These are phyloP conservation scores for Syngnathus scovelli DNA, from an alignment of 2,113 vertebrate genomes.

Conservation along the genomic window DNA sequence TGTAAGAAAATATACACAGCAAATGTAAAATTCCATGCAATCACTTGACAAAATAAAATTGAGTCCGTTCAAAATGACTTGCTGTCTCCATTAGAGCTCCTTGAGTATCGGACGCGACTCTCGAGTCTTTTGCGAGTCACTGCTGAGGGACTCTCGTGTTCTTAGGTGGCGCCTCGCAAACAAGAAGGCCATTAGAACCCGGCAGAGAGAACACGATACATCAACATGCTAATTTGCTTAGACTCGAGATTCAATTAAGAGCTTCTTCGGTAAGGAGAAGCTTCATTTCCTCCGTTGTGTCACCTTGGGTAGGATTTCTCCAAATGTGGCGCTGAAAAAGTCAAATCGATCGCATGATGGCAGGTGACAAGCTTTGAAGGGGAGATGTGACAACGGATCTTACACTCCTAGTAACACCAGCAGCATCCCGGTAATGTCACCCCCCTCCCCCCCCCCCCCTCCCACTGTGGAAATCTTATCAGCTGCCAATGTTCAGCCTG, in stretches of 20 bases:
- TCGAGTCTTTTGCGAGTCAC: conserved; percentile 29
- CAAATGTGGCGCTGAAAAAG: conserved; percentile 55
- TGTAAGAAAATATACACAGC: no score
- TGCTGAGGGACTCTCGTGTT: conserved; percentile 49
- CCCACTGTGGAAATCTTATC: conserved; percentile 50
- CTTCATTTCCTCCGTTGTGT: conserved; percentile 44
- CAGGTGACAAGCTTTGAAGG: conserved; percentile 65
- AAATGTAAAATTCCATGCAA: not conserved
- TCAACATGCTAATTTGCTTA: conserved; percentile 61
- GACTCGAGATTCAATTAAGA: conserved; percentile 64
- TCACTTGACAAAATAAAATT: not conserved
- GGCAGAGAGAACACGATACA: conserved; percentile 53
- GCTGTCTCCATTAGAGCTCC: conserved; percentile 34
- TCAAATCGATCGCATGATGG: conserved; percentile 55
- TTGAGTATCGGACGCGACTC: conserved; percentile 35
- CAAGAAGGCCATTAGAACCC: conserved; percentile 62
- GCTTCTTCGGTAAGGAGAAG: conserved; percentile 55
- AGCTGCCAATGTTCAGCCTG: conserved; percentile 65
- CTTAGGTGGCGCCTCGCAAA: conserved; percentile 46
- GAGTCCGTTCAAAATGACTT: no score
- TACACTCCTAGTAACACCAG: conserved; percentile 34
- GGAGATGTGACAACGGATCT: conserved; percentile 57
- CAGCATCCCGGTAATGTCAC: conserved; percentile 33
- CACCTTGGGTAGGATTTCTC: conserved; percentile 64
- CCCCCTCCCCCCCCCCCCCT: conserved; percentile 38